A percentile compares a stretch with the other conserved stretches of the same genome.
phyloP scores from a whole-genome alignment of 2,888 invertebrate species.

The Thereva nobilitata region DNA sequence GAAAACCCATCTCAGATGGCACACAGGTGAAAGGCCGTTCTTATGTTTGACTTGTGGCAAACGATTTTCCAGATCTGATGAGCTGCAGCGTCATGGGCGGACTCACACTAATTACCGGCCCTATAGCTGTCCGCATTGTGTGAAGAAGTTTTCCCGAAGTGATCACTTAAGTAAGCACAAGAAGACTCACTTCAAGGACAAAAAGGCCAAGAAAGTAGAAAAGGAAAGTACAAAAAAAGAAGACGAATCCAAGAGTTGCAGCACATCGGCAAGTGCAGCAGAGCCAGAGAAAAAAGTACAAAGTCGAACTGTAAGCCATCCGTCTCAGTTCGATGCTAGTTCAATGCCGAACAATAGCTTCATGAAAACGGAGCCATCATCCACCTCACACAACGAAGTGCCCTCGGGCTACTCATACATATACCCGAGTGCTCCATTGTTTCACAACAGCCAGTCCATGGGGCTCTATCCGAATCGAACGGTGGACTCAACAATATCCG shows the following conservation, averaged over 20 bases:
- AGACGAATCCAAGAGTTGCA: conserved; percentile 5
- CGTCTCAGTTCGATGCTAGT: conserved; percentile 3
- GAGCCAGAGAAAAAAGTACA: background rate
- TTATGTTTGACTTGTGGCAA: conserved; percentile 88
- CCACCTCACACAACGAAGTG: conserved; percentile 26
- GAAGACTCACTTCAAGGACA: conserved; percentile 73
- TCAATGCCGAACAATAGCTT: background rate
- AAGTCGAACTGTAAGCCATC: conserved; percentile 2
- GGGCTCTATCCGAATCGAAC: conserved; percentile 32
- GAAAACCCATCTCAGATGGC: conserved; percentile 91
- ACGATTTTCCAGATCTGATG: conserved; percentile 88
- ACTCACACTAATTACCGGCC: conserved; percentile 91
- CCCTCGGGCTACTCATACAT: conserved; percentile 35
- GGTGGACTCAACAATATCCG: background rate
- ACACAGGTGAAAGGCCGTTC: conserved; percentile 90
- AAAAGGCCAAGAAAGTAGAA: conserved; percentile 52
- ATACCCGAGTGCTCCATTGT: conserved; percentile 30
- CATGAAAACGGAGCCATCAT: conserved; percentile 1
- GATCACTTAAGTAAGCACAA: conserved; percentile 93
- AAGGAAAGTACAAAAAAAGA: conserved; percentile 40
- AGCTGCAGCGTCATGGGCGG: conserved; percentile 83
- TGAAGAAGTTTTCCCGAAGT: conserved; percentile 88
- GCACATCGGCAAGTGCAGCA: background rate
- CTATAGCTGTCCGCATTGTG: conserved; percentile 83
- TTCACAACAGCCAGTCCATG: conserved; percentile 35